Evolutionary conservation across 2,797 vertebrate genomes (phyloP).

Genomic region (Cynodonichthys magdalenae): DNA sequence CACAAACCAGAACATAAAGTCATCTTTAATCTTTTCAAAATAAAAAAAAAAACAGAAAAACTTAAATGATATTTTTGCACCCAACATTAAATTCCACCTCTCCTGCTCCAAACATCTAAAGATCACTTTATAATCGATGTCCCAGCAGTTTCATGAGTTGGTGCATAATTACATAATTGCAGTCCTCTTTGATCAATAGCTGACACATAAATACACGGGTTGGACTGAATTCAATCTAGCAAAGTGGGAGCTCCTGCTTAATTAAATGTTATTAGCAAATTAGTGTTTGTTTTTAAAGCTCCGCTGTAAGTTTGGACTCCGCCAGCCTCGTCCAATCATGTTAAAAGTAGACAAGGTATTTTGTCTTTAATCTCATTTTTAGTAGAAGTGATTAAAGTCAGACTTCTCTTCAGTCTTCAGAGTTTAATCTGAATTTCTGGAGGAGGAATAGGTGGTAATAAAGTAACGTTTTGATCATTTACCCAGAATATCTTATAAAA

Average conservation of each 20-base stretch:
- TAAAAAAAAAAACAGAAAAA: background rate
- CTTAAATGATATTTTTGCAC: conserved; percentile 7
- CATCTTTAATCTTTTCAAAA: conserved; percentile 25
- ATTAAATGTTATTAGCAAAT: conserved; percentile 61
- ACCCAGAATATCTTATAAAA: too few relatives aligned
- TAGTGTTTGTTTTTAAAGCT: conserved; percentile 40
- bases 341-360: conserved; percentile 42
- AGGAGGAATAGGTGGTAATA: conserved; percentile 16
- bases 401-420: conserved; percentile 18
- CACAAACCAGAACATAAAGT: conserved; percentile 26
- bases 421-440: conserved; percentile 36
- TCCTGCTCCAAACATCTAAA: conserved; percentile 12
- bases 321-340: conserved; percentile 47
- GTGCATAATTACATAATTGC: conserved; percentile 57
- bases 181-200: conserved; percentile 61
- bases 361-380: conserved; percentile 25
- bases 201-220: conserved; percentile 53
- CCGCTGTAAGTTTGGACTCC: conserved; percentile 33
- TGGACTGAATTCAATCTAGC: conserved; percentile 55
- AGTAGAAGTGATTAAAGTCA: conserved; percentile 13
- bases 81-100: conserved; percentile 9
- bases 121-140: conserved; percentile 64
- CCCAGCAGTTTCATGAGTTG: conserved; percentile 39
- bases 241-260: conserved; percentile 61
- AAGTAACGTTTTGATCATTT: background rate